A percentile compares a stretch with the other conserved stretches of the same genome.
Evolutionary conservation across 2,797 vertebrate species (phyloP).

Genomic region (Acanthornis magna): DNA sequence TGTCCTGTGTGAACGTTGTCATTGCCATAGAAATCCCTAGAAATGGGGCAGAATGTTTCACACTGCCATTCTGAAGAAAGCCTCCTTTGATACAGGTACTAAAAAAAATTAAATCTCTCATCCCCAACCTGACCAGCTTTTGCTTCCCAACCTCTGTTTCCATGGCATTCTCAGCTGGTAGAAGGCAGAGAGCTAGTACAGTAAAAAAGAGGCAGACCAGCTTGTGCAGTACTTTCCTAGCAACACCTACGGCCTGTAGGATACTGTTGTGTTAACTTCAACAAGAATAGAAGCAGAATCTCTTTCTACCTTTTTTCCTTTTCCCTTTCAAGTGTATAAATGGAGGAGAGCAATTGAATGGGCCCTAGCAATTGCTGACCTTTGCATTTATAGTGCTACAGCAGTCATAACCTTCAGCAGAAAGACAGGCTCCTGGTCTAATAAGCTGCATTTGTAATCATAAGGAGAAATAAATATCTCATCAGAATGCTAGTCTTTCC

Average conservation of each 20-base stretch:
- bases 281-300: conserved; percentile 46
- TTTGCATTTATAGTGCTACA: neutral
- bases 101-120: neutral
- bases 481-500: neutral
- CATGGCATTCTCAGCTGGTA: conserved; percentile 39
- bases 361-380: conserved; percentile 11
- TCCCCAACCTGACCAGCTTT: conserved; percentile 29
- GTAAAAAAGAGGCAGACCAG: conserved; percentile 38
- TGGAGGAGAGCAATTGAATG: neutral
- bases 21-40: neutral
- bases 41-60: conserved; percentile 56
- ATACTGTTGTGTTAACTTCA: conserved; percentile 39
- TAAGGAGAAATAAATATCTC: neutral
- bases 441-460: neutral
- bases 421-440: neutral
- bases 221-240: conserved; percentile 41
- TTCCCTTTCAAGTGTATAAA: conserved; percentile 19
- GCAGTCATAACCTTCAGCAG: neutral
- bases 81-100: conserved; percentile 41
- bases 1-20: neutral
- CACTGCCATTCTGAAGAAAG: conserved; percentile 33
- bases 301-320: conserved; percentile 40
- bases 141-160: conserved; percentile 58
- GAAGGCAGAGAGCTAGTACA: conserved; percentile 37
- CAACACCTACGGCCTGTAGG: conserved; percentile 40